Conservation (phyloP, 2,113 vertebrate species). For the Dryoscopus gambensis region DNA sequence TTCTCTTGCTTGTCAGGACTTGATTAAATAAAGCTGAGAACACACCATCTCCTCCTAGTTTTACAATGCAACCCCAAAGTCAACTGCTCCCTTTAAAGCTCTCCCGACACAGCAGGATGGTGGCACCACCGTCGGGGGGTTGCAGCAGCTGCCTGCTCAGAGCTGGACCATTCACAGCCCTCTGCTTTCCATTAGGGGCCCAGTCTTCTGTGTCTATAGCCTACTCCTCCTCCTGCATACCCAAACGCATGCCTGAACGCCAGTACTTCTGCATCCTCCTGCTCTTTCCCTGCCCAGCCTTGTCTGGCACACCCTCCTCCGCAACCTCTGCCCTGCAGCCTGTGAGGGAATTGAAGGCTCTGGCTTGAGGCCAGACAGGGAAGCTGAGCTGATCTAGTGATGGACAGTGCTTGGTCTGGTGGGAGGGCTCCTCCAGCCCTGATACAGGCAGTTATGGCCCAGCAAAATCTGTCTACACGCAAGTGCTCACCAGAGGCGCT, state of each 20-base stretch:
- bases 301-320: neutral
- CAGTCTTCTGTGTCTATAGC: neutral
- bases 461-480: neutral
- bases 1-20: neutral
- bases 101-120: neutral
- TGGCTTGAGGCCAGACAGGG: neutral
- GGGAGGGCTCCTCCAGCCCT: neutral
- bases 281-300: neutral
- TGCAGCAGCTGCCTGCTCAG: neutral
- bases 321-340: neutral
- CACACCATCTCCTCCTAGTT: neutral
- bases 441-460: neutral
- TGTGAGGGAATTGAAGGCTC: neutral
- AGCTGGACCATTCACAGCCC: neutral
- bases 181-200: neutral
- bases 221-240: neutral
- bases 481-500: neutral
- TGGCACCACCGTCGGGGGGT: fast-evolving
- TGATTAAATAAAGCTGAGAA: neutral
- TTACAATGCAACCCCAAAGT: neutral
- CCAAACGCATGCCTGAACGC: neutral
- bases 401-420: neutral
- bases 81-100: neutral
- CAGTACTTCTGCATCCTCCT: neutral
- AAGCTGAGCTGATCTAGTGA: neutral